Base-by-base conservation (phyloP, 2,888 invertebrate species). In the Mongoloraphidia duomilia region DNA sequence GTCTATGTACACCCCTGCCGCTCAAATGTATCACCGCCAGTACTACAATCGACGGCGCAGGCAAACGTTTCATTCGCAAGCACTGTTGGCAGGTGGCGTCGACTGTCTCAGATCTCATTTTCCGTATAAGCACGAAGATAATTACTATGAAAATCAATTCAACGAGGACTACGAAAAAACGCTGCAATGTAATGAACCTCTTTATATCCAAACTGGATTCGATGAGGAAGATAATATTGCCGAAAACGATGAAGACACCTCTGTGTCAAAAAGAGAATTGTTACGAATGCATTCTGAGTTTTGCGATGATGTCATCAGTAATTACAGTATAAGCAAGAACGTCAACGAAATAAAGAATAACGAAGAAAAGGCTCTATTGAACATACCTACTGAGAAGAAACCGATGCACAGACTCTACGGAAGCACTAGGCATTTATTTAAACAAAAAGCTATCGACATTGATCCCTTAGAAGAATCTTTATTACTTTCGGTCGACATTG, bases 41-140 rank as follows among this genome's bases (percentile, higher is more conserved):
- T 26, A 26, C 26, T 26, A 26, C 26, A 26, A 26, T 26, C 26
- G 26, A 56, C 61, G 63, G 51, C 70, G 76, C 52, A 68, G 76
- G 49, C 74, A 75, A 61, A 76, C 76, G 40, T 61, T 78, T 56
- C 77, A 78, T 68, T 76, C 76, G 50, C 76, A 76, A 57, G 75
- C 77, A 55, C 69, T 77, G 55, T 63, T 74, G 54, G 71, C 73
- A 54, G 74, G 76, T 49, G 77, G 77, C 58, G 73, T 76, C 3
- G 78, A 77, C 49, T 79, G 77, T 56, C 65, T 65, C 44, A 61
- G 59, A 50, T 12, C 12, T 12, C n/a, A 14, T 9, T 36, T 17
- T n/a, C 36, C 42, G 1, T 36, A 42, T 10, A 48, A 48, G 38
- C 42, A 48, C 13, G 36, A 26, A 26, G 26, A 55, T 53, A 53